Evolutionary conservation across 2,113 vertebrate genomes (phyloP).

Genomic region (Turdus rufiventris): DNA sequence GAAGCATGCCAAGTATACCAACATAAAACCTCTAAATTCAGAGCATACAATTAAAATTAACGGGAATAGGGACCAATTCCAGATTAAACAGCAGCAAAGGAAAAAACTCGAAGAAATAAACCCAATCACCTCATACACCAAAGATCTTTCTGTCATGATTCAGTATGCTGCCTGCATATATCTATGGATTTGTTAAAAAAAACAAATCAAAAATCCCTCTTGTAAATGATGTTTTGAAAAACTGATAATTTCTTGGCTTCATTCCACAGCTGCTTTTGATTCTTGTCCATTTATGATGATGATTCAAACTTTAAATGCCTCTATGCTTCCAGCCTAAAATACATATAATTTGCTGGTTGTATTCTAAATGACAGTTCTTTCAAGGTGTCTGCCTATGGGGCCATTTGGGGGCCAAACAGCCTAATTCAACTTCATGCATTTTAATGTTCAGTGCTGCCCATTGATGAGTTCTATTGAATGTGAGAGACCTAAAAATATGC

Average conservation of each 20-base stretch:
- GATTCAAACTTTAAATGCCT: background rate
- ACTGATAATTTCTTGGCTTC: constrained; percentile 44
- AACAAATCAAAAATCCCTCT: background rate
- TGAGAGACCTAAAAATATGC: background rate
- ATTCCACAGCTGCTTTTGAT: constrained; percentile 39
- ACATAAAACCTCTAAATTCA: constrained; percentile 37
- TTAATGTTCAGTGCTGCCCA: background rate
- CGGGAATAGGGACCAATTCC: background rate
- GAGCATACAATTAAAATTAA: constrained; percentile 29
- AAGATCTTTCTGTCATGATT: constrained; percentile 1
- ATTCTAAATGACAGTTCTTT: background rate
- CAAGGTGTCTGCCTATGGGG: background rate
- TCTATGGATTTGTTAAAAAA: background rate
- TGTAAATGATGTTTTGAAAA: constrained; percentile 39
- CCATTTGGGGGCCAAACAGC: background rate
- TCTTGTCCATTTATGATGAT: background rate
- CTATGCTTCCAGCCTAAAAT: background rate
- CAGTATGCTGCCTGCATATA: background rate
- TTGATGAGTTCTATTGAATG: background rate
- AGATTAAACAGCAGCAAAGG: constrained; percentile 52
- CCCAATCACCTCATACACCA: background rate
- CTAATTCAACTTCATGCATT: background rate
- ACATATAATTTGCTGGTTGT: background rate
- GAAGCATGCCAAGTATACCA: constrained; percentile 23
- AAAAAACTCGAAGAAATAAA: constrained; percentile 19